Conservation (phyloP, 2,797 vertebrate species). For the Sardinella longiceps region DNA sequence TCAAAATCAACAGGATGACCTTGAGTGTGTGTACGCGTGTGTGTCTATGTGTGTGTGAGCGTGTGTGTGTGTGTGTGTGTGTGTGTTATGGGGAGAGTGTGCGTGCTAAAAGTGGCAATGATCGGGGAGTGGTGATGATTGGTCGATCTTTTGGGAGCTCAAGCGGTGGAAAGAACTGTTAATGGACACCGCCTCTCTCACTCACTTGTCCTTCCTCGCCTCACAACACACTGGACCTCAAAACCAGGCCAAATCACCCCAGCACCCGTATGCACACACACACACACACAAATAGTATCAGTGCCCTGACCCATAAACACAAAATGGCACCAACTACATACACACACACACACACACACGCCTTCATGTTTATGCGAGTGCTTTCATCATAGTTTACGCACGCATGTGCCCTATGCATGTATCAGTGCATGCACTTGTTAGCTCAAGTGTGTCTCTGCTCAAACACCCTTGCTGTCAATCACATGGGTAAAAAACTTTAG, state of each 20-base stretch:
- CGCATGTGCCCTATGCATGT: background rate
- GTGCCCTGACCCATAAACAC: background rate
- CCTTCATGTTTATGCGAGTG: background rate
- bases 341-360: background rate
- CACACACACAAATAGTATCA: background rate
- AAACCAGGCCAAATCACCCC: conserved; percentile 4
- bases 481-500: background rate
- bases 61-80: conserved; percentile 19
- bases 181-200: background rate
- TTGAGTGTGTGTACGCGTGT: conserved; percentile 52
- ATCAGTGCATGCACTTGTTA: background rate
- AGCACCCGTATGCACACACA: background rate
- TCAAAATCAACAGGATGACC: conserved; percentile 55
- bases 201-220: background rate
- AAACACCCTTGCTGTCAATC: background rate
- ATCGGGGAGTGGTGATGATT: background rate
- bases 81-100: conserved; percentile 8
- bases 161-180: background rate
- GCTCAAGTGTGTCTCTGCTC: background rate
- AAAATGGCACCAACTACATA: background rate
- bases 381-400: too few relatives aligned
- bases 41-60: conserved; percentile 6
- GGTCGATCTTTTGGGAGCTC: background rate
- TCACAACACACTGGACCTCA: background rate
- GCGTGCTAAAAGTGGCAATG: conserved; percentile 2